Percentiles rank a stretch among this genome's conserved stretches.
Evolutionary conservation across 1,140 invertebrate genomes (phyloP).

Genomic region (Zaprionus capensis): DNA sequence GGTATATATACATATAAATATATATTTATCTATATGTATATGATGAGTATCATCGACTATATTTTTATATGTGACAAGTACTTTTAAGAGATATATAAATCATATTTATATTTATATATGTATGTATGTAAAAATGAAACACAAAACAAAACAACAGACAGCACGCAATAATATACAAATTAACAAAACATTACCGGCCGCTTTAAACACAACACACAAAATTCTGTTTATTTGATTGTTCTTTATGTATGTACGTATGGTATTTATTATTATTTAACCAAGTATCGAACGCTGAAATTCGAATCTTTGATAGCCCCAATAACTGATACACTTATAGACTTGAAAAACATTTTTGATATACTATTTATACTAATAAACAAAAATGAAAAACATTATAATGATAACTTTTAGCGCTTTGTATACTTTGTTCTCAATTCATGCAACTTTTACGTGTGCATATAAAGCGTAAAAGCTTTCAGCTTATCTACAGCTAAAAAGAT

Average conservation of each 20-base stretch:
- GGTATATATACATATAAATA: background rate
- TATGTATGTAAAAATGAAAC: constrained; percentile 60
- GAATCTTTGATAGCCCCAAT: constrained; percentile 66
- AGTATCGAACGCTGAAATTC: constrained; percentile 38
- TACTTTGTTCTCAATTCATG: background rate
- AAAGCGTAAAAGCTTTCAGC: background rate
- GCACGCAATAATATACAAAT: constrained; percentile 54
- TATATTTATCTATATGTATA: constrained; percentile 21
- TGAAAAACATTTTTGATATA: constrained; percentile 80
- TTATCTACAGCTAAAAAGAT: background rate
- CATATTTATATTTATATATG: constrained; percentile 67
- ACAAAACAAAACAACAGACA: constrained; percentile 39
- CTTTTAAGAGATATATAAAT: constrained; percentile 71
- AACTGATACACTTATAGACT: constrained; percentile 81
- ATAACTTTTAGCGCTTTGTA: constrained; percentile 7
- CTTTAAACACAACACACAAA: constrained; percentile 29
- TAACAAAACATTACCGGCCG: constrained; percentile 47
- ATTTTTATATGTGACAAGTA: constrained; percentile 81
- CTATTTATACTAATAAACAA: constrained; percentile 80
- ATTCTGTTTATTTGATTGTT: constrained; percentile 59
- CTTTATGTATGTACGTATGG: constrained; percentile 50
- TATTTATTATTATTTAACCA: constrained; percentile 52
- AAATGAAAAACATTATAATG: constrained; percentile 53
- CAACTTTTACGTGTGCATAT: background rate
- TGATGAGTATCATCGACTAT: constrained; percentile 67